These are phyloP conservation scores for Mastomys natalensis DNA, from an alignment of 2,113 vertebrate species.

Conservation along the genomic window DNA sequence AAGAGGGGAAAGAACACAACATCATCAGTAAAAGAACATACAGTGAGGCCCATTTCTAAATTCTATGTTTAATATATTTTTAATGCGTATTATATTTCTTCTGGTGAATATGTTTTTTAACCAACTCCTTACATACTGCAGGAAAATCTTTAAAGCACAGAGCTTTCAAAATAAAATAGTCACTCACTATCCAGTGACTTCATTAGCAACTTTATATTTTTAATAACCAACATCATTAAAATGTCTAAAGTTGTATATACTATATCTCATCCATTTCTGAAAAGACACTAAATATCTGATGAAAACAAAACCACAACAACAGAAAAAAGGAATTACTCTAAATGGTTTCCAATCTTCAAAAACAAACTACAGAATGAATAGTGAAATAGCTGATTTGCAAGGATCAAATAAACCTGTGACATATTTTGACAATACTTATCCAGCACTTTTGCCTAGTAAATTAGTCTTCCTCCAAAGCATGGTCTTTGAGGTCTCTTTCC, in stretches of 20 bases:
- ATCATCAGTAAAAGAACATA: not conserved
- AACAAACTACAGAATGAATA: slow-evolving; percentile 51
- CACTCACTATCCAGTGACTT: slow-evolving; percentile 39
- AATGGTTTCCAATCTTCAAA: slow-evolving; percentile 42
- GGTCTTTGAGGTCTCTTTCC: not conserved
- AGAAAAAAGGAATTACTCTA: not conserved
- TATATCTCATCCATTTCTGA: slow-evolving; percentile 68
- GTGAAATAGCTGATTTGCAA: not conserved
- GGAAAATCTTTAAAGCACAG: slow-evolving; percentile 8
- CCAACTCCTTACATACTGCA: not conserved
- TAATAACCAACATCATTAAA: slow-evolving; percentile 64
- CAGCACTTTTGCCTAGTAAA: not conserved
- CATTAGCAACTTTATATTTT: slow-evolving; percentile 66
- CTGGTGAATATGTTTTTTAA: not conserved
- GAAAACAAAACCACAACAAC: slow-evolving; percentile 9
- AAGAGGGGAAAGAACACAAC: not conserved
- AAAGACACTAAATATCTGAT: slow-evolving; percentile 71
- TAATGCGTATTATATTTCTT: not conserved
- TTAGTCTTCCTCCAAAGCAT: not conserved
- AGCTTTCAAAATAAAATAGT: slow-evolving; percentile 45
- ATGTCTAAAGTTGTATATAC: slow-evolving; percentile 52
- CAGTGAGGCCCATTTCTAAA: not conserved
- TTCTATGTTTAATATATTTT: slow-evolving; percentile 40
- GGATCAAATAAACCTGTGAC: not conserved
- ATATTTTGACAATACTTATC: not conserved